Conservation (phyloP, 53 echinoderm and acorn worm genomes). For the Antedon mediterranea region DNA sequence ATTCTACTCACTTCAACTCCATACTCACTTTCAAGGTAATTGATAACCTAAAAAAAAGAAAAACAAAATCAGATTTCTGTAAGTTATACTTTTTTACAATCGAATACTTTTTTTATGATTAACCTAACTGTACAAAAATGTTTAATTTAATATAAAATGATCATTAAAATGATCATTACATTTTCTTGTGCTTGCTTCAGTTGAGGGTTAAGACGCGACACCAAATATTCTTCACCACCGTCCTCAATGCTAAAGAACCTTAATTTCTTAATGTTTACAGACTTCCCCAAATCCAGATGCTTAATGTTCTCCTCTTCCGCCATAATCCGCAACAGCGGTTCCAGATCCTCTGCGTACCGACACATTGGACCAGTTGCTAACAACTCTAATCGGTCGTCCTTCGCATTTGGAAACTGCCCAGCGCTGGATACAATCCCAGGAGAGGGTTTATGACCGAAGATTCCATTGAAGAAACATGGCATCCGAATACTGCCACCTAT, state of each 20-base stretch:
- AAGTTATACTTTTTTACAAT: neutral
- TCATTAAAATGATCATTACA: too few species aligned
- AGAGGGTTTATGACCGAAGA: slow-evolving; percentile 89
- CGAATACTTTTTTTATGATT: neutral
- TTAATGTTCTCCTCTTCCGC: slow-evolving; percentile 57
- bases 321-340: slow-evolving; percentile 70
- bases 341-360: slow-evolving; percentile 61
- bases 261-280: slow-evolving; percentile 51
- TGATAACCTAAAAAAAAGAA: slow-evolving; percentile 33
- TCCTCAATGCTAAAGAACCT: slow-evolving; percentile 74
- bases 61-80: neutral
- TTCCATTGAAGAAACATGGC: slow-evolving; percentile 94
- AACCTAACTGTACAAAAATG: neutral
- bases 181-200: slow-evolving; percentile 51
- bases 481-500: slow-evolving; percentile 98
- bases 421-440: slow-evolving; percentile 52
- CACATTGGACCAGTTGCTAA: slow-evolving; percentile 79
- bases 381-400: slow-evolving; percentile 35
- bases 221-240: slow-evolving; percentile 31
- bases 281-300: slow-evolving; percentile 48
- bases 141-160: too few species aligned
- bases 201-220: slow-evolving; percentile 59
- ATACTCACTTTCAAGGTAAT: slow-evolving; percentile 54
- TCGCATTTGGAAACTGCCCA: slow-evolving; percentile 73
- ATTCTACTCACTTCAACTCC: slow-evolving; percentile 49